These are phyloP conservation scores for Mobula birostris DNA, from an alignment of 2,113 vertebrate genomes.

Conservation along the genomic window DNA sequence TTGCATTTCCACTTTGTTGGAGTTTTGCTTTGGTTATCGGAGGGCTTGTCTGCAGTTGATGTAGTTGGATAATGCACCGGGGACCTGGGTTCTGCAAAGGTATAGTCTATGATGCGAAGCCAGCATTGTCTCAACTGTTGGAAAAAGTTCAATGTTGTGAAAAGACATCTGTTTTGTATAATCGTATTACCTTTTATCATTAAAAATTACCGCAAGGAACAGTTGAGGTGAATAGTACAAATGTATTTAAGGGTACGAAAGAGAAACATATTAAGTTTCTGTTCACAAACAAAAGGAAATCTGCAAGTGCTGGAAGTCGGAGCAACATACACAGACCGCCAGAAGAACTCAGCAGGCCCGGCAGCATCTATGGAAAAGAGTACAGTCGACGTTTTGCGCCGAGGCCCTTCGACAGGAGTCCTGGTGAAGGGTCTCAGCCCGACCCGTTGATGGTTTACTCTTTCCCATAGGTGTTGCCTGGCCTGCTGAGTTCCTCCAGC, in stretches of 20 bases:
- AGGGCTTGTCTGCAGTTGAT: slow-evolving; percentile 6
- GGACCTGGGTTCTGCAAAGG: neutral
- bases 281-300: neutral
- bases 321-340: no score
- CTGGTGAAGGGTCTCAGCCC: no score
- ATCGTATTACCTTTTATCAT: neutral
- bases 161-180: slow-evolving; percentile 2
- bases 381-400: no score
- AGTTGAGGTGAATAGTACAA: neutral
- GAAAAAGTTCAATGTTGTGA: neutral
- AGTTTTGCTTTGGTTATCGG: neutral
- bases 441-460: no score
- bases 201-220: neutral
- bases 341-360: no score
- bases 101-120: neutral
- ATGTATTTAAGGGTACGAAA: neutral
- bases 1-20: neutral
- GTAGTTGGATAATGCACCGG: neutral
- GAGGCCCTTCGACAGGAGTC: no score
- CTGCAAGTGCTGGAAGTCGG: no score
- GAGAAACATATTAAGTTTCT: neutral
- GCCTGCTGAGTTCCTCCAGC: no score
- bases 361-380: no score
- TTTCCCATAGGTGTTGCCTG: no score
- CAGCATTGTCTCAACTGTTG: slow-evolving; percentile 10